Conservation (phyloP, 2,113 vertebrate species). For the Etheostoma spectabile region DNA sequence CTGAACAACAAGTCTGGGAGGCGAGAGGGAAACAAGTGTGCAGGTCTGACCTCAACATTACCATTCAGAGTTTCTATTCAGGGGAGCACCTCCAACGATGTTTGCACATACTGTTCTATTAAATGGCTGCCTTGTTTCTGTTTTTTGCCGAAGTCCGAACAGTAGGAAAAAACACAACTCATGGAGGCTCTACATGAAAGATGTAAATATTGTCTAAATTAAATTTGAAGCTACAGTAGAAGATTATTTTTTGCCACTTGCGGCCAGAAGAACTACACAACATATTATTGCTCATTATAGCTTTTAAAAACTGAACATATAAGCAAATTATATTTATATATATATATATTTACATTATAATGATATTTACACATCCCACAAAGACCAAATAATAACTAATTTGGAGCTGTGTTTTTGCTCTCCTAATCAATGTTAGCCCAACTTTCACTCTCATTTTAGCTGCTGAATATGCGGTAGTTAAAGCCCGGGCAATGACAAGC, state of each 20-base stretch:
- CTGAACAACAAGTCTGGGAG: conserved; percentile 55
- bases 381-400: neutral
- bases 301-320: neutral
- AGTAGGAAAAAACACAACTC: neutral
- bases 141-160: neutral
- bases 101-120: neutral
- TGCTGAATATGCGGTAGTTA: too few species aligned
- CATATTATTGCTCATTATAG: too few species aligned
- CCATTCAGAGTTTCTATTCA: neutral
- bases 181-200: neutral
- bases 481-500: too few species aligned
- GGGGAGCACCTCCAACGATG: too few species aligned
- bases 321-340: neutral
- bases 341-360: too few species aligned
- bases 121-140: neutral
- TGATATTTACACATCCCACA: neutral
- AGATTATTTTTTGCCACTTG: neutral
- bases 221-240: neutral
- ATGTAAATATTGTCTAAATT: neutral
- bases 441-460: too few species aligned
- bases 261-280: neutral
- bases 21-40: conserved; percentile 41
- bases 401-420: neutral
- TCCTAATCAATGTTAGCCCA: too few species aligned
- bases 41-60: conserved; percentile 47